These are phyloP conservation scores for Drepana falcataria DNA, from an alignment of 2,888 invertebrate species.

Conservation along the genomic window DNA sequence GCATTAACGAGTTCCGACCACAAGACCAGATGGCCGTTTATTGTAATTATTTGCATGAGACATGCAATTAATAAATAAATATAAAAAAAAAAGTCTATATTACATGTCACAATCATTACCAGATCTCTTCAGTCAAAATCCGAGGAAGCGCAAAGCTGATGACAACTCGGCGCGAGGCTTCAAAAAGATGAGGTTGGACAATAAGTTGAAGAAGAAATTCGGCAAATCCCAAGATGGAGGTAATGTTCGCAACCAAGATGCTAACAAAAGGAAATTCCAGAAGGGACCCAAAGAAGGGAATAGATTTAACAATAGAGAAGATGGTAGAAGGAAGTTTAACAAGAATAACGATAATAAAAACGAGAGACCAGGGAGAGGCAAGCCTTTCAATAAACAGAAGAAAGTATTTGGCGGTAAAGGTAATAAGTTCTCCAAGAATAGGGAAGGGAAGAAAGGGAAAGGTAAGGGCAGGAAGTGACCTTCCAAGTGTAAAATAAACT, in stretches of 20 bases:
- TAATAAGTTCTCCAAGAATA: constrained; percentile 46
- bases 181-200: constrained; percentile 67
- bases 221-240: constrained; percentile 33
- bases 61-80: too few species aligned
- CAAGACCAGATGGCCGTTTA: too few species aligned
- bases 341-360: constrained; percentile 28
- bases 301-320: constrained; percentile 25
- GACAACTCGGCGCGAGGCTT: constrained; percentile 58
- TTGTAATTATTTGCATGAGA: too few species aligned
- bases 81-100: neutral
- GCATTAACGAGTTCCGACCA: too few species aligned
- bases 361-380: constrained; percentile 15
- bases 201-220: constrained; percentile 59
- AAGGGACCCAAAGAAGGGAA: constrained; percentile 22
- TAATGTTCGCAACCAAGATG: constrained; percentile 24
- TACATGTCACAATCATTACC: constrained; percentile 12
- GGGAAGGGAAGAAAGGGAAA: constrained; percentile 26
- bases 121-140: constrained; percentile 60
- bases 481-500: constrained; percentile 7
- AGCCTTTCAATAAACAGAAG: constrained; percentile 40
- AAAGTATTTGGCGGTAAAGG: constrained; percentile 64
- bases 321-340: constrained; percentile 19
- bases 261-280: constrained; percentile 20
- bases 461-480: constrained; percentile 39
- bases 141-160: constrained; percentile 54